phyloP scores from a whole-genome alignment of 2,888 invertebrate genomes.

The Hybos culiciformis region DNA sequence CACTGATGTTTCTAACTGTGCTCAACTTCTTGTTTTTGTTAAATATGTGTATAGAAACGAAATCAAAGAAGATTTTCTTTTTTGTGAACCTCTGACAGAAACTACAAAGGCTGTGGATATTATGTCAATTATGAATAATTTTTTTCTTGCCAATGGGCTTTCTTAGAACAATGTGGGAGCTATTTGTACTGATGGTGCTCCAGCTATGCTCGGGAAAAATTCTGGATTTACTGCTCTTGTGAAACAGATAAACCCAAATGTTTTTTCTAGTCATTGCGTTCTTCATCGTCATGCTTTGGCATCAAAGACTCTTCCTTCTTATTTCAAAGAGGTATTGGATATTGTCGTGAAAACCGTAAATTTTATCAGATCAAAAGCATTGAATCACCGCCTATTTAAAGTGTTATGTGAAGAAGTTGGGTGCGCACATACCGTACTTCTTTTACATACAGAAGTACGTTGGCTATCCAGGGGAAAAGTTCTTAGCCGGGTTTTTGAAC shows the following conservation, averaged over 20 bases:
- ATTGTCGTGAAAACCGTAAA: background rate
- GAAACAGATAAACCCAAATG: background rate
- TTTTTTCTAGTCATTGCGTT: background rate
- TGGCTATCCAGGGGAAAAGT: background rate
- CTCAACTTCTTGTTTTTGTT: conserved; percentile 1
- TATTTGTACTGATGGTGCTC: background rate
- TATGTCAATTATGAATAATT: background rate
- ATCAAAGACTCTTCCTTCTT: background rate
- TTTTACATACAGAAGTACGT: background rate
- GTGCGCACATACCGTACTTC: background rate
- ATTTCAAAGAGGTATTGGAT: background rate
- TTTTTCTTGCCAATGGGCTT: background rate
- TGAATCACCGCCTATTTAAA: background rate
- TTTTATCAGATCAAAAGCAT: background rate
- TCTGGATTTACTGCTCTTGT: background rate
- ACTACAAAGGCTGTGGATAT: background rate
- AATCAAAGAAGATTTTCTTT: background rate
- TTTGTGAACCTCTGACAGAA: background rate
- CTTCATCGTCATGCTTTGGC: background rate
- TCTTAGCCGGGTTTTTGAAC: background rate
- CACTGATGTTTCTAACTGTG: background rate
- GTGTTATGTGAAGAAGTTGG: background rate
- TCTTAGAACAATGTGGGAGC: background rate
- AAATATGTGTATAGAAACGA: background rate
- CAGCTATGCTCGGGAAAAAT: background rate